Percentiles rank a stretch among this genome's conserved stretches.
Evolutionary conservation across 2,888 invertebrate species (phyloP).

Genomic region (Amiota communis): DNA sequence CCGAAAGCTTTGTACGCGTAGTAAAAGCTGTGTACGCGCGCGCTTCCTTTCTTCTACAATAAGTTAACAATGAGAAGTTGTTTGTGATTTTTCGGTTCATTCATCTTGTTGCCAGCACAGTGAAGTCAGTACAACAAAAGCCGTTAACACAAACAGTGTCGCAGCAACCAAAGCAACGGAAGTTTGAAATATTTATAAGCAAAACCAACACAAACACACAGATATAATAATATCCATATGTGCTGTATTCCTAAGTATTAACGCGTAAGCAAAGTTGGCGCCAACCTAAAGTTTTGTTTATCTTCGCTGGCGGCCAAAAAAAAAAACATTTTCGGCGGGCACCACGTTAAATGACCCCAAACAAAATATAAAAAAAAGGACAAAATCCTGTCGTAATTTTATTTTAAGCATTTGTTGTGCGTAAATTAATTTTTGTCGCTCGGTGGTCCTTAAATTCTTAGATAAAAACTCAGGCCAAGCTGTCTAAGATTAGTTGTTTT

Average conservation of each 20-base stretch:
- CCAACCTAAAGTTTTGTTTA: conserved; percentile 25
- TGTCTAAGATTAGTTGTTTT: neutral
- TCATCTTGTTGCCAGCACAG: conserved; percentile 51
- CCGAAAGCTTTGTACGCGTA: conserved; percentile 23
- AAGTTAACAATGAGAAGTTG: conserved; percentile 53
- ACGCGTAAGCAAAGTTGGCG: conserved; percentile 26
- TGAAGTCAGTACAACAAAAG: conserved; percentile 55
- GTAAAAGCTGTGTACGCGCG: conserved; percentile 17
- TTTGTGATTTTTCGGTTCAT: conserved; percentile 61
- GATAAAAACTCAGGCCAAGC: neutral
- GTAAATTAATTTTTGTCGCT: too few relatives aligned
- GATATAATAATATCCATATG: neutral
- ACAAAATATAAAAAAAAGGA: too few relatives aligned
- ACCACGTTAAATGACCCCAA: too few relatives aligned
- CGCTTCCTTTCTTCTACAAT: neutral
- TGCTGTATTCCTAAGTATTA: neutral
- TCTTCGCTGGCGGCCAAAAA: neutral
- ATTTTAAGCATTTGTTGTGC: too few relatives aligned
- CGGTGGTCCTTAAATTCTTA: too few relatives aligned
- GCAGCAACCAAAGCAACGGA: conserved; percentile 10
- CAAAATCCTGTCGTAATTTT: too few relatives aligned
- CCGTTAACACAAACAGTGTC: conserved; percentile 56
- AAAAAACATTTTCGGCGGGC: too few relatives aligned
- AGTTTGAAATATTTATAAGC: neutral
- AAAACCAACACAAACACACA: neutral